Evolutionary conservation across 2,888 invertebrate species (phyloP), one percentile per base, ranked within the genome.

Genomic region (Lordiphosa andalusiaca): DNA sequence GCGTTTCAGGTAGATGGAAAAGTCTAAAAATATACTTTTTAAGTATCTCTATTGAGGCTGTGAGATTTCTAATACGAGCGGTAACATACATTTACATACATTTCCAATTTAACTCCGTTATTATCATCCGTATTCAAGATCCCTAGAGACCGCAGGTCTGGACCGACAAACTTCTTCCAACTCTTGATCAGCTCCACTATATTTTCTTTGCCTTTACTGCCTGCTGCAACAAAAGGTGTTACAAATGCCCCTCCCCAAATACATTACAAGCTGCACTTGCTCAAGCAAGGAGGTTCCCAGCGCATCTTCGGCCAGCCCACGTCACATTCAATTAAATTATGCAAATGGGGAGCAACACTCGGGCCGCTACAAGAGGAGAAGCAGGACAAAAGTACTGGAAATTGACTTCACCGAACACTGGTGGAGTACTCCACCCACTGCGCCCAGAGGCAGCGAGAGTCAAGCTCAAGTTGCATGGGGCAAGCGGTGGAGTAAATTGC

Each of bases 271-370:
- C 84, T 77, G 81, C 80, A 80, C 84, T 78, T 82, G 78, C 56
- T 39, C 47, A 50, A 54, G 10, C 9, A 39, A 21, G 33, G 49
- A 21, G 33, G 48, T 25, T 48, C 47, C 10, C 19, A 30, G 35
- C 16, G 12, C 50, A 58, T 41, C 46, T 50, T 37, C 37, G 46
- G 35, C 47, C 21, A 46, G 52, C 69, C 71, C 65, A 74, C 83
- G 66, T 78, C 70, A 74, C 85, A 86, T 86, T 85, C 86, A 85
- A 85, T 85, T 85, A 85, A 85, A 84, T 85, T 86, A 85, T 85
- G 85, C 69, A 85, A 85, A 85, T 85, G 71, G 81, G 68, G 72
- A 69, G 71, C 76, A 73, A 73, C 82, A 73, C 77, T 75, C 50
- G 61, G 69, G 63, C 59, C 33, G 46, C 21, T 12, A 46, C 19